Conservation (phyloP, 2,113 vertebrate genomes). For the Pachycephala philippinensis region DNA sequence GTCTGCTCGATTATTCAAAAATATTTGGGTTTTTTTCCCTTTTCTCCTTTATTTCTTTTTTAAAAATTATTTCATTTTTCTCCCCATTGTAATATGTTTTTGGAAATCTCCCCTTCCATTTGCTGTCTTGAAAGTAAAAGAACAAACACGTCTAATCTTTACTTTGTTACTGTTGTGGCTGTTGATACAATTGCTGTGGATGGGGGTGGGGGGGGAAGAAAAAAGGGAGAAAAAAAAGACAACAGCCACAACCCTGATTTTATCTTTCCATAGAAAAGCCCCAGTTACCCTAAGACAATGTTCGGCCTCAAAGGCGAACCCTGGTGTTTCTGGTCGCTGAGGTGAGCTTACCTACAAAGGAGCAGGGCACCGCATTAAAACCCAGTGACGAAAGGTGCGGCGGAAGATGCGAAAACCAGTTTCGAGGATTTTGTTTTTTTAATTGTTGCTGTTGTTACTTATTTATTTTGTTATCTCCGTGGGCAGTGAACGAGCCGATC, state of each 20-base stretch:
- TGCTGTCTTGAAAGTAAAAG: background rate
- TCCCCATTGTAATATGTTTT: background rate
- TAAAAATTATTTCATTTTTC: background rate
- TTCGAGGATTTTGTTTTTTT: background rate
- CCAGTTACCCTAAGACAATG: background rate
- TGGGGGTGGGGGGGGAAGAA: fast-evolving
- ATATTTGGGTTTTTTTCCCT: background rate
- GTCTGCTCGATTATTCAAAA: background rate
- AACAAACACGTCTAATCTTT: background rate
- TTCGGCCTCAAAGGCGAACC: background rate
- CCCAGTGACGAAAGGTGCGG: background rate
- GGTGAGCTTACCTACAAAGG: background rate
- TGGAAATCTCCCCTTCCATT: background rate
- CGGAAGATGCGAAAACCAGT: background rate
- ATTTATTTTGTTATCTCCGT: background rate
- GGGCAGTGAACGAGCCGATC: background rate
- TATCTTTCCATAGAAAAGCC: background rate
- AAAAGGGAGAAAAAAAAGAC: background rate
- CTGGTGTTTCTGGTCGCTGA: background rate
- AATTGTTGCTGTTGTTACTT: background rate
- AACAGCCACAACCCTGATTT: background rate
- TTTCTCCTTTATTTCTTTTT: background rate
- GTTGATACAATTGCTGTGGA: background rate
- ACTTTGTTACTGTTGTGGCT: background rate
- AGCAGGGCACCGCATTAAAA: background rate